phyloP scores from a whole-genome alignment of 2,888 invertebrate species.

The Aporophyla lueneburgensis region DNA sequence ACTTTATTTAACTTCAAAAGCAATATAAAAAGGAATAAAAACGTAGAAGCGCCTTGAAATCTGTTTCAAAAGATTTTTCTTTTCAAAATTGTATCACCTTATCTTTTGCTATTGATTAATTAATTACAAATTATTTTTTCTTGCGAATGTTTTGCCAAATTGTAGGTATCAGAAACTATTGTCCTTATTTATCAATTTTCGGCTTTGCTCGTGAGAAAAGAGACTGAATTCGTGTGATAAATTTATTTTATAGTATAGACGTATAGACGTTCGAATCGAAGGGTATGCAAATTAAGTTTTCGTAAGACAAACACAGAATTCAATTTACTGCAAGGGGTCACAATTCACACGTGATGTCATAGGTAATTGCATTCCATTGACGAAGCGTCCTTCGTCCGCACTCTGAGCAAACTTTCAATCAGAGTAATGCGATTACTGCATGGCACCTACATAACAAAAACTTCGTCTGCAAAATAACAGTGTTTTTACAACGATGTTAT shows the following conservation, averaged over 20 bases:
- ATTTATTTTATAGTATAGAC: neutral
- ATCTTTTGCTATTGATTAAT: neutral
- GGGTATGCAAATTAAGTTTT: neutral
- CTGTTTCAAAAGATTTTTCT: neutral
- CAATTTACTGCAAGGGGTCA: conserved; percentile 5
- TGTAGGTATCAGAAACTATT: neutral
- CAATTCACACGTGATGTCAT: conserved; percentile 20
- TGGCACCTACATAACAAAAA: conserved; percentile 18
- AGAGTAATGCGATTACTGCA: conserved; percentile 56
- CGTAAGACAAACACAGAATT: neutral
- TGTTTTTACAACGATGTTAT: neutral
- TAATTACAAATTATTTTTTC: neutral
- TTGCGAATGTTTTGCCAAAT: neutral
- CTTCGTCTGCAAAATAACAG: conserved; percentile 5
- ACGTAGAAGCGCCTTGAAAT: neutral
- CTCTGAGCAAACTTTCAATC: conserved; percentile 64
- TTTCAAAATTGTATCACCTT: neutral
- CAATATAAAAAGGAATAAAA: neutral
- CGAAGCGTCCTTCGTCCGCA: conserved; percentile 28
- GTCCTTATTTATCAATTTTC: neutral
- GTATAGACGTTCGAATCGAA: neutral
- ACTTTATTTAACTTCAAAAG: conserved; percentile 5
- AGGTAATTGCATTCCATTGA: conserved; percentile 56
- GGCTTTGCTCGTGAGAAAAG: conserved; percentile 2
- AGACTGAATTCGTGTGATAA: neutral